These are phyloP conservation scores for human (Homo sapiens) DNA, from an alignment of 2,113 vertebrate species.

Conservation along the genomic window GRCh38 chr17:31020501-31021000, in stretches of 20 bases:
- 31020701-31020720: constrained; percentile 6
- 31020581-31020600: not conserved
- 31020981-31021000: constrained; percentile 51
- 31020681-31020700: not conserved
- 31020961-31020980: constrained; percentile 55
- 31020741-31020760: not conserved
- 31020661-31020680: not conserved
- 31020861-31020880: constrained; percentile 81
- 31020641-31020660: constrained; percentile 39
- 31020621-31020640: constrained; percentile 20
- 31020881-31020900: constrained; percentile 39
- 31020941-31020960: constrained; percentile 68
- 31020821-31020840: constrained; percentile 36
- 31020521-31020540: not conserved
- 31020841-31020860: constrained; percentile 64
- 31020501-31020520: constrained; percentile 8
- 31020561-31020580: constrained; percentile 9
- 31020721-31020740: not conserved
- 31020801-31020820: constrained; percentile 27
- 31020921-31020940: constrained; percentile 45
- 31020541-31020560: not conserved
- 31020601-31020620: constrained; percentile 39
- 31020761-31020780: constrained; percentile 22
- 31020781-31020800: constrained; percentile 18
- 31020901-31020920: constrained; percentile 18